Conservation (phyloP, 2,113 vertebrate genomes). For the Paedocypris sp. region DNA sequence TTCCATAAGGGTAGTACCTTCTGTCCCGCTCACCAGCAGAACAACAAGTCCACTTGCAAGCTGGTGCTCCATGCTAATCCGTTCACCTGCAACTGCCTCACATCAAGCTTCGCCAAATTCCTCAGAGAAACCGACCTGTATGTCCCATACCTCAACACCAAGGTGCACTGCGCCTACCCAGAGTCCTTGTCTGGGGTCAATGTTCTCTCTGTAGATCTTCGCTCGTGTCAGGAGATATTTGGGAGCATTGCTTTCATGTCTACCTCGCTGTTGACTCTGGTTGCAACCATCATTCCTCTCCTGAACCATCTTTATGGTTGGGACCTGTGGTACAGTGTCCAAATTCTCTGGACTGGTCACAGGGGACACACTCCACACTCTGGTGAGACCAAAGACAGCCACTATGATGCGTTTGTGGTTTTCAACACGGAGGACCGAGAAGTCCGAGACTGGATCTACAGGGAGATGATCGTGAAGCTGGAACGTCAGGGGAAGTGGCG, state of each 20-base stretch:
- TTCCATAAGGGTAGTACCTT: slow-evolving; percentile 35
- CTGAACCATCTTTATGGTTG: slow-evolving; percentile 73
- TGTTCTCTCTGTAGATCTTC: slow-evolving; percentile 61
- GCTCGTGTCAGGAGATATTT: slow-evolving; percentile 69
- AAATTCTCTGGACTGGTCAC: slow-evolving; percentile 61
- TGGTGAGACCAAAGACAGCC: slow-evolving; percentile 26
- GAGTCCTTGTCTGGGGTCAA: slow-evolving; percentile 48
- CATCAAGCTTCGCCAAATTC: slow-evolving; percentile 63
- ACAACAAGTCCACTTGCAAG: not conserved
- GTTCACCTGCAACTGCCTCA: slow-evolving; percentile 66
- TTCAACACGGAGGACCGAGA: slow-evolving; percentile 64
- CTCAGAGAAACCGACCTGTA: slow-evolving; percentile 46
- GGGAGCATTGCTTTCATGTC: slow-evolving; percentile 56
- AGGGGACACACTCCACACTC: slow-evolving; percentile 49
- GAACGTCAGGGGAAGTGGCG: slow-evolving; percentile 55
- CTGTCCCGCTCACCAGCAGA: not conserved
- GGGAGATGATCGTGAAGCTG: slow-evolving; percentile 60
- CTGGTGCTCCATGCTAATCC: slow-evolving; percentile 66
- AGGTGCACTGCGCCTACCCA: slow-evolving; percentile 59
- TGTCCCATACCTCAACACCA: slow-evolving; percentile 58
- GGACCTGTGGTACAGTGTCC: slow-evolving; percentile 74
- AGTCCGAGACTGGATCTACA: slow-evolving; percentile 78
- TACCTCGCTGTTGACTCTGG: slow-evolving; percentile 42
- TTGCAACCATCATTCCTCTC: slow-evolving; percentile 50
- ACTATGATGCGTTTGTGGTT: slow-evolving; percentile 71